Conservation (phyloP, 2,113 vertebrate species). For the Halichoeres trimaculatus region DNA sequence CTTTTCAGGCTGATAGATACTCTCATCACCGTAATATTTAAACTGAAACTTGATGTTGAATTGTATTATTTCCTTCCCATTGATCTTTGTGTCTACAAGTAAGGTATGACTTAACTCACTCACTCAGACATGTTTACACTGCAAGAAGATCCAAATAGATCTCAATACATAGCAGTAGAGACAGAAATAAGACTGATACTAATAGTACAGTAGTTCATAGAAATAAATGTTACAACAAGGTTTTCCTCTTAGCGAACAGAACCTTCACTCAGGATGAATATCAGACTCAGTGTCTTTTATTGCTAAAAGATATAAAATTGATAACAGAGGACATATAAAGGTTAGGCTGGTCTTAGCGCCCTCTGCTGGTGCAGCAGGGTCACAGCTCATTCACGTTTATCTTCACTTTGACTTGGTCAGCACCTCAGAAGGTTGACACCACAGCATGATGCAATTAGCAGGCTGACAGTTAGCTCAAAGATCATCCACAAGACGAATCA, state of each 20-base stretch:
- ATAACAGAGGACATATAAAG: slow-evolving; percentile 10
- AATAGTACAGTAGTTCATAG: slow-evolving; percentile 1
- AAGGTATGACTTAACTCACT: slow-evolving; percentile 25
- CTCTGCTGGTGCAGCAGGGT: slow-evolving; percentile 63
- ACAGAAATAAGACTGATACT: slow-evolving; percentile 10
- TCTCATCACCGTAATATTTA: too few species aligned
- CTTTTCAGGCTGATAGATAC: too few species aligned
- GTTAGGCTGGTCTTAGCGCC: slow-evolving; percentile 46
- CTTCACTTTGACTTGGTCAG: slow-evolving; percentile 32
- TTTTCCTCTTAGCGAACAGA: not conserved
- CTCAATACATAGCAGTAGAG: slow-evolving; percentile 16
- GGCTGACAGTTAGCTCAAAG: slow-evolving; percentile 38
- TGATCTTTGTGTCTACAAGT: not conserved
- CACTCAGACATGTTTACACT: slow-evolving; percentile 34
- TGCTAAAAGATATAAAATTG: slow-evolving; percentile 20
- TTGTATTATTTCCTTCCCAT: too few species aligned
- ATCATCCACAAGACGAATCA: slow-evolving; percentile 22
- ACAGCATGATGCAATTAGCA: slow-evolving; percentile 16
- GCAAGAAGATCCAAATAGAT: slow-evolving; percentile 31
- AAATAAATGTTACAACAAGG: slow-evolving; percentile 13
- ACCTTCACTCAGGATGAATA: not conserved
- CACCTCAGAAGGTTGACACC: slow-evolving; percentile 45
- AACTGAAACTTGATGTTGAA: not conserved
- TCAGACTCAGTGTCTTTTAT: slow-evolving; percentile 11
- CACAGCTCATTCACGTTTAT: slow-evolving; percentile 17